A percentile compares a stretch with the other conserved stretches of the same genome.
phyloP scores from a whole-genome alignment of 2,888 invertebrate species.

The Phortica magna region DNA sequence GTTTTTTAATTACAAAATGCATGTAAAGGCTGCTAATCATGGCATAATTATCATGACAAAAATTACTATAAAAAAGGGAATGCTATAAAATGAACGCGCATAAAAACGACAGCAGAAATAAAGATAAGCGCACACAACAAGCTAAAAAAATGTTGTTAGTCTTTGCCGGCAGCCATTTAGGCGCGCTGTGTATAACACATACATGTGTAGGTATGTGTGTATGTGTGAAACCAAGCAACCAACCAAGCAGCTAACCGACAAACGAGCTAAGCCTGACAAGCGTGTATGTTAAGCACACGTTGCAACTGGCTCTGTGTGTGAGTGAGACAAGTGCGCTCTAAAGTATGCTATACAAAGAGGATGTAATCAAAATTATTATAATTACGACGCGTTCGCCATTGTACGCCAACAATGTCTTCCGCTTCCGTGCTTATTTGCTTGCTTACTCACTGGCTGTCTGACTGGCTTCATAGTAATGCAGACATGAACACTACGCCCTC shows the following conservation, averaged over 20 bases:
- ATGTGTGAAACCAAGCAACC: not conserved
- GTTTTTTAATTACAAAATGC: not conserved
- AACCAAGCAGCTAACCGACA: not conserved
- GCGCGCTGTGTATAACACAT: not conserved
- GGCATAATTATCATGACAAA: conserved; percentile 24
- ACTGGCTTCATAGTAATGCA: too few species aligned
- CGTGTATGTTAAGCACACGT: not conserved
- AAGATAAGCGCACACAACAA: not conserved
- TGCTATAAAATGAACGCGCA: not conserved
- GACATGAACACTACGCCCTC: too few species aligned
- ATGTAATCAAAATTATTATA: conserved; percentile 75
- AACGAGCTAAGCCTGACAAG: not conserved
- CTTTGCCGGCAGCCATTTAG: conserved; percentile 21
- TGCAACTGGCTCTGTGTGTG: not conserved
- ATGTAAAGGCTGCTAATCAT: conserved; percentile 15
- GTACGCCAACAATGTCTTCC: conserved; percentile 74
- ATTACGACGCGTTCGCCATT: conserved; percentile 74
- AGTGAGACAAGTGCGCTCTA: not conserved
- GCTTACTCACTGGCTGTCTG: conserved; percentile 46
- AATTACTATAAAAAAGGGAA: not conserved
- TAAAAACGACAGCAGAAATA: not conserved
- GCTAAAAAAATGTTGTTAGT: not conserved
- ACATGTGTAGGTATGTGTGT: not conserved
- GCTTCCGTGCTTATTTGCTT: conserved; percentile 70
- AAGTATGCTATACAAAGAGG: conserved; percentile 33